Percentiles rank a stretch among this genome's conserved stretches.
These are phyloP conservation scores for Stegana nigrithorax DNA, from an alignment of 2,888 invertebrate genomes.

Conservation along the genomic window DNA sequence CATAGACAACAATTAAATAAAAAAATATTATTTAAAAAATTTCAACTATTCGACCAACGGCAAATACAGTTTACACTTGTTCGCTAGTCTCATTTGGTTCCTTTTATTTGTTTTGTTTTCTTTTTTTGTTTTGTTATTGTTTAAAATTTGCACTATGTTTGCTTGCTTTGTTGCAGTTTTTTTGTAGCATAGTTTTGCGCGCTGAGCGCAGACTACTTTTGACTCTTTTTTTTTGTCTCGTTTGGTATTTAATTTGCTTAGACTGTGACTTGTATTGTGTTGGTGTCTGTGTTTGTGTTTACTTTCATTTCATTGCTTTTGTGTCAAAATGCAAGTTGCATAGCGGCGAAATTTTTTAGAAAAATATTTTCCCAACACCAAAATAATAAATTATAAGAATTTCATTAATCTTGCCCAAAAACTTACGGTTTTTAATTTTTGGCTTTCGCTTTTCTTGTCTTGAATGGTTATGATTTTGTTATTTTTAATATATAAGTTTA, in stretches of 20 bases:
- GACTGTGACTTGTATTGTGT: background rate
- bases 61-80: conserved; percentile 58
- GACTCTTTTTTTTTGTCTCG: background rate
- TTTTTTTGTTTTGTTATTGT: conserved; percentile 10
- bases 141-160: conserved; percentile 5
- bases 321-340: conserved; percentile 4
- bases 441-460: conserved; percentile 12
- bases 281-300: background rate
- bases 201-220: background rate
- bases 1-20: conserved; percentile 49
- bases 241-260: background rate
- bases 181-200: background rate
- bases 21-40: conserved; percentile 52
- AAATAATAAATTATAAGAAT: too few species aligned
- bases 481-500: conserved; percentile 66
- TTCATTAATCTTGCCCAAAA: background rate
- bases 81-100: conserved; percentile 20
- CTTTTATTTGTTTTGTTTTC: conserved; percentile 23
- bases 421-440: conserved; percentile 9
- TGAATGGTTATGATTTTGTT: conserved; percentile 38
- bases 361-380: conserved; percentile 46
- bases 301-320: background rate
- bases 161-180: background rate
- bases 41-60: conserved; percentile 52
- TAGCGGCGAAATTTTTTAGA: conserved; percentile 41